A percentile compares a stretch with the other conserved stretches of the same genome.
phyloP scores from a whole-genome alignment of 2,888 invertebrate species.

The Liopterus haemorrhoidalis region DNA sequence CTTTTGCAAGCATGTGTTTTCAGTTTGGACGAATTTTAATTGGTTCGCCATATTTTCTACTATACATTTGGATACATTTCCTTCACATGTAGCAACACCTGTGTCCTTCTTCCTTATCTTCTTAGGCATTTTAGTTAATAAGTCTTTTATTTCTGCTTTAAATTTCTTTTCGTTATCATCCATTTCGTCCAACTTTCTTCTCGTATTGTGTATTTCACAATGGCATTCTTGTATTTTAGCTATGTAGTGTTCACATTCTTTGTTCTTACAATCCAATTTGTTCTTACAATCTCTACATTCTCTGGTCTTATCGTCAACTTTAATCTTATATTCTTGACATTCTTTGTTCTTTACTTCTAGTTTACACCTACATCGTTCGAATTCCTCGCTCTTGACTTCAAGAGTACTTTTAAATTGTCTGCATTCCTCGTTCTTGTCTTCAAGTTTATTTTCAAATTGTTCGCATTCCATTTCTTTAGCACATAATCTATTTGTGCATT shows the following conservation, averaged over 20 bases:
- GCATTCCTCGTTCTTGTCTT: too few species aligned
- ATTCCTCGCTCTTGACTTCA: too few species aligned
- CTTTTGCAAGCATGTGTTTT: conserved; percentile 30
- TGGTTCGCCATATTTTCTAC: conserved; percentile 9
- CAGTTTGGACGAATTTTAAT: conserved; percentile 29
- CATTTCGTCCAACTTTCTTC: conserved; percentile 27
- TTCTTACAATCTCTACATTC: too few species aligned
- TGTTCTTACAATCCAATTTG: too few species aligned
- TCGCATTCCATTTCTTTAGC: conserved; percentile 2
- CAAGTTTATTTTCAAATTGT: conserved; percentile 6
- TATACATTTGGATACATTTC: background rate
- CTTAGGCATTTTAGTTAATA: conserved; percentile 5
- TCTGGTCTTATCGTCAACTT: too few species aligned
- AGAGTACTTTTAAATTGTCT: too few species aligned
- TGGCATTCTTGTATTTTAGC: too few species aligned
- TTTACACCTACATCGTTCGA: too few species aligned
- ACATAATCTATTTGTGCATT: conserved; percentile 2
- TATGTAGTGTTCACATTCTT: too few species aligned
- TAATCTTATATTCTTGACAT: too few species aligned
- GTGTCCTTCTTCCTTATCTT: conserved; percentile 23
- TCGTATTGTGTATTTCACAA: conserved; percentile 18
- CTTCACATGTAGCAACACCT: background rate
- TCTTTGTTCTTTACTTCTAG: too few species aligned
- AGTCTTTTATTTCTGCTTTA: background rate
- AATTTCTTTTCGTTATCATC: conserved; percentile 6